Percentiles rank a stretch among this genome's conserved stretches.
phyloP scores from a whole-genome alignment of 2,888 invertebrate species.

The Itoplectis maculator region DNA sequence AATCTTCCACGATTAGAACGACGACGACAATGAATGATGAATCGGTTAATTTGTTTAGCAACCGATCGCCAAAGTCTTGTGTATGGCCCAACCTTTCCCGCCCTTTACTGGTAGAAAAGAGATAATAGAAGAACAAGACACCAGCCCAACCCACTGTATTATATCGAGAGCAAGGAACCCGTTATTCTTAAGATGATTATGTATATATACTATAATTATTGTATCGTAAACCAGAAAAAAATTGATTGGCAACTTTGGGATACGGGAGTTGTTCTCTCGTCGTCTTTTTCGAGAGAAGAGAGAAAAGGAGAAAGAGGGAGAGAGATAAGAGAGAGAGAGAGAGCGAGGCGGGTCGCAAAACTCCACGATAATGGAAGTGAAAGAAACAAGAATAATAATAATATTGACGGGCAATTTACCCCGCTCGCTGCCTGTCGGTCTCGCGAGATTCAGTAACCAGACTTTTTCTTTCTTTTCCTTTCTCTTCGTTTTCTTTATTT shows the following conservation, averaged over 20 bases:
- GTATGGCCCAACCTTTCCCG: not conserved
- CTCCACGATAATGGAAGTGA: constrained; percentile 19
- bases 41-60: constrained; percentile 56
- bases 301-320: constrained; percentile 41
- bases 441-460: constrained; percentile 49
- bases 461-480: constrained; percentile 49
- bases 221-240: constrained; percentile 77
- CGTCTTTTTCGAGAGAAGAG: constrained; percentile 9
- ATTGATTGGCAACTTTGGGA: constrained; percentile 73
- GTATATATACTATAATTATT: constrained; percentile 80
- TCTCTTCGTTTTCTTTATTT: constrained; percentile 59
- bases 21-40: constrained; percentile 55
- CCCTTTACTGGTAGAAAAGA: constrained; percentile 37
- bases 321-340: constrained; percentile 43
- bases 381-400: constrained; percentile 35
- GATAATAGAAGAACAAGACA: constrained; percentile 39
- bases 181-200: constrained; percentile 81
- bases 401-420: constrained; percentile 54
- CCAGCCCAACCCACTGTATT: constrained; percentile 75
- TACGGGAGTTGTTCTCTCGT: constrained; percentile 36
- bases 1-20: constrained; percentile 62
- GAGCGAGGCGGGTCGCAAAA: constrained; percentile 31
- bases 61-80: constrained; percentile 60
- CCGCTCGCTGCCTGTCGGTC: constrained; percentile 52
- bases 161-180: constrained; percentile 78